Percentiles rank a stretch among this genome's conserved stretches.
phyloP scores from a whole-genome alignment of 2,888 invertebrate species.

The Pristionchus exspectatus region DNA sequence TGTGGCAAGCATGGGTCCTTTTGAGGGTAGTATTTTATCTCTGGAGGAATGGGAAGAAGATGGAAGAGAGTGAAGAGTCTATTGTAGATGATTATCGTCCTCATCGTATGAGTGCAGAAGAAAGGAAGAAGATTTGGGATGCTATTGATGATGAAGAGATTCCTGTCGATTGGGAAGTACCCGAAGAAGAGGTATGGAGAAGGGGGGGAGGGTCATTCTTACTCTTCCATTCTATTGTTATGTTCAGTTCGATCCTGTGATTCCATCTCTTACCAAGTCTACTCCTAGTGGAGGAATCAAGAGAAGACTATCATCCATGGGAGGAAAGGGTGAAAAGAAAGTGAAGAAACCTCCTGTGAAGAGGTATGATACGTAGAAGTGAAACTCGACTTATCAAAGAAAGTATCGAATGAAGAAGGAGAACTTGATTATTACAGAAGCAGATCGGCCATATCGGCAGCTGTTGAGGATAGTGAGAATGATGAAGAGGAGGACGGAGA shows the following conservation, averaged over 20 bases:
- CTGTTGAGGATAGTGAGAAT: neutral
- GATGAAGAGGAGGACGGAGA: neutral
- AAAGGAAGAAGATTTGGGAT: neutral
- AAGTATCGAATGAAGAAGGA: neutral
- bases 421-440: neutral
- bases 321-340: neutral
- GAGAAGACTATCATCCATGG: neutral
- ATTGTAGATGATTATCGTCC: neutral
- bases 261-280: neutral
- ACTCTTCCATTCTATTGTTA: neutral
- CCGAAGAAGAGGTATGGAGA: neutral
- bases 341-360: neutral
- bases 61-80: neutral
- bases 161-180: neutral
- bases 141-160: neutral
- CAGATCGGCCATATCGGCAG: neutral
- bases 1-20: no score
- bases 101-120: neutral
- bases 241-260: neutral
- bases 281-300: neutral
- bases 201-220: neutral
- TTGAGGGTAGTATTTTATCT: no score
- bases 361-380: neutral
- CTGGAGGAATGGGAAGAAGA: neutral
- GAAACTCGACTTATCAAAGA: neutral